Percentiles rank a stretch among this genome's conserved stretches.
phyloP scores from a whole-genome alignment of 1,140 invertebrate genomes.

The Ceratitis capitata region DNA sequence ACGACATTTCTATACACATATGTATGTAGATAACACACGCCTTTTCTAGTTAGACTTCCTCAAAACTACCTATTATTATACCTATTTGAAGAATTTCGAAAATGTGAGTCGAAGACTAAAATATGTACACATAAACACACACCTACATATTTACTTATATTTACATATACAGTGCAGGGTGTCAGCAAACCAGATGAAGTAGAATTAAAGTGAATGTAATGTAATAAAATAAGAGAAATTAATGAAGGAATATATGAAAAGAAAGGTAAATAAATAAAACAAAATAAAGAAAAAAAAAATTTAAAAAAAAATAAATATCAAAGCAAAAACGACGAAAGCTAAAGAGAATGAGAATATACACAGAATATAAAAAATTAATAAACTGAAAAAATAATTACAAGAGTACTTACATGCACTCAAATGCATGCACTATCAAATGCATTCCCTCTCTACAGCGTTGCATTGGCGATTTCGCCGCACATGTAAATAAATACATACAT shows the following conservation, averaged over 20 bases:
- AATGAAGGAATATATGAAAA: not conserved
- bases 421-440: not conserved
- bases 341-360: not conserved
- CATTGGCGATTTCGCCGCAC: not conserved
- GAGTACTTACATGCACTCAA: not conserved
- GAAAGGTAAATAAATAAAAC: not conserved
- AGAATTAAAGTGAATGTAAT: not conserved
- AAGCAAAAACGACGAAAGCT: not conserved
- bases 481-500: not conserved
- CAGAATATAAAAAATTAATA: too few relatives aligned
- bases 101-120: not conserved
- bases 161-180: too few relatives aligned
- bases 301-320: not conserved
- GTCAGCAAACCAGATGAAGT: not conserved
- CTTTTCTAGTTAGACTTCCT: slow-evolving; percentile 21
- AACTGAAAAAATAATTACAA: not conserved
- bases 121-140: not conserved
- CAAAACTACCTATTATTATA: not conserved
- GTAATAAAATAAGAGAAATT: not conserved
- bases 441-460: not conserved
- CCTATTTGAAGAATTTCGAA: not conserved
- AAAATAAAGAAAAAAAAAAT: not conserved
- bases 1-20: too few relatives aligned
- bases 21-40: not conserved
- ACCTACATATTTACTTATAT: not conserved